Conservation (phyloP, 2,113 vertebrate genomes). For the Sterrhoptilus dennistouni region DNA sequence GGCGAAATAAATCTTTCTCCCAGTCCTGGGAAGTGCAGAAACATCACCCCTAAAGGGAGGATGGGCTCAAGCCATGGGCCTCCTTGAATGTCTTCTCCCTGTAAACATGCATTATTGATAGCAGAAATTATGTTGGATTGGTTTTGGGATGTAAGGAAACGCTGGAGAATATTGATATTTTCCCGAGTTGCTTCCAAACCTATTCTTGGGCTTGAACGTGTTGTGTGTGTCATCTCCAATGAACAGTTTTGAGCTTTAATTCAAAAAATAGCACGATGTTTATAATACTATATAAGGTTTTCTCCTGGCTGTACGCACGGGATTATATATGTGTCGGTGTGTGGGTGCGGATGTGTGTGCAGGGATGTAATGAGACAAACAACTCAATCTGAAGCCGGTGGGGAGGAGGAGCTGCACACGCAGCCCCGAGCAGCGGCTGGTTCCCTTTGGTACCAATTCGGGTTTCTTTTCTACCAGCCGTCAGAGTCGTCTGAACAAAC, state of each 20-base stretch:
- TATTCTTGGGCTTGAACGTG: neutral
- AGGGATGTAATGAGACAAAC: slow-evolving; percentile 32
- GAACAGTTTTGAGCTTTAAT: slow-evolving; percentile 22
- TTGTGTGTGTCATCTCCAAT: neutral
- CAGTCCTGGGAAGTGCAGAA: neutral
- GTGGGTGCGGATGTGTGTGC: slow-evolving; percentile 31
- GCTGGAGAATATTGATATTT: slow-evolving; percentile 30
- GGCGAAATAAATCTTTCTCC: neutral
- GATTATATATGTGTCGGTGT: slow-evolving; percentile 29
- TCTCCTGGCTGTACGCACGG: neutral
- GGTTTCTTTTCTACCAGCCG: neutral
- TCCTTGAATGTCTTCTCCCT: neutral
- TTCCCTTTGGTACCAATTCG: neutral
- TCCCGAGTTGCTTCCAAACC: slow-evolving; percentile 28
- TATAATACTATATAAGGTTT: slow-evolving; percentile 49
- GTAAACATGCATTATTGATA: neutral
- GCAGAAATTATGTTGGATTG: neutral
- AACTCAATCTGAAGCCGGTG: slow-evolving; percentile 30
- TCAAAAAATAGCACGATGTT: slow-evolving; percentile 41
- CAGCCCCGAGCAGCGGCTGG: neutral
- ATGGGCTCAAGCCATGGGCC: neutral
- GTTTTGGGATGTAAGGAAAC: neutral
- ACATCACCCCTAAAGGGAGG: neutral
- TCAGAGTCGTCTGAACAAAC: neutral
- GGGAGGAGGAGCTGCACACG: neutral